Base-by-base conservation (phyloP, 1,140 invertebrate genomes). In the Drosophila pallidifrons region DNA sequence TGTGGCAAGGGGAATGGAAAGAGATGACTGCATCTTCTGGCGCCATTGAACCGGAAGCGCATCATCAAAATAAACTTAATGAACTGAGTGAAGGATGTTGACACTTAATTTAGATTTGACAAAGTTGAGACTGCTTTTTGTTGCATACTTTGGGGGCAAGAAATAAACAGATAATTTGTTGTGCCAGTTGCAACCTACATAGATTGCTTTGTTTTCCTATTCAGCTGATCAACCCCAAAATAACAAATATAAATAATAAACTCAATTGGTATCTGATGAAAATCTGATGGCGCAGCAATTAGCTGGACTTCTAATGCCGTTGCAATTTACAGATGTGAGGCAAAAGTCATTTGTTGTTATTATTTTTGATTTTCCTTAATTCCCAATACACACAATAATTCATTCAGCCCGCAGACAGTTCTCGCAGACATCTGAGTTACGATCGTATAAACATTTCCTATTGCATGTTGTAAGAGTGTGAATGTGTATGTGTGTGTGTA, bases 291-390 rank as follows among this genome's bases (percentile, higher is more conserved):
- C 8, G 10, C 7, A 10, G 11, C 8, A 41, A 41, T 32, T 32
- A 32, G 30, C 7, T 32, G 38, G 41, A n/a, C 3, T 25, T 25
- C 41, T 43, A n/a, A 13, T 43, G 41, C 11, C 5, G 41, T 13
- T 43, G 41, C n/a, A 43, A 49, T 20, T 49, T 49, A 28, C 5
- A 51, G 20, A 28, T 30, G 20, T 30, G 20, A 30, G 30, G 11
- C 49, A 28, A 51, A 51, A 51, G 8, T 6, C 32, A 43, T 38
- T 52, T 67, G 10, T 68, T 49, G 38, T 54, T 47, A 73, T 60
- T 72, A 54, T 54, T 65, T 65, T 65, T 65, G 79, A 38, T 77
- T 82, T 82, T 69, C 38, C 43, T 74, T 66, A 76, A 74, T 82
- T 60, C 30, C 59, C 38, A 51, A 69, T 74, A 51, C 61, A 75